A percentile compares a stretch with the other conserved stretches of the same genome.
These are phyloP conservation scores for Teleiodes luculella DNA, from an alignment of 2,888 invertebrate genomes.

Conservation along the genomic window DNA sequence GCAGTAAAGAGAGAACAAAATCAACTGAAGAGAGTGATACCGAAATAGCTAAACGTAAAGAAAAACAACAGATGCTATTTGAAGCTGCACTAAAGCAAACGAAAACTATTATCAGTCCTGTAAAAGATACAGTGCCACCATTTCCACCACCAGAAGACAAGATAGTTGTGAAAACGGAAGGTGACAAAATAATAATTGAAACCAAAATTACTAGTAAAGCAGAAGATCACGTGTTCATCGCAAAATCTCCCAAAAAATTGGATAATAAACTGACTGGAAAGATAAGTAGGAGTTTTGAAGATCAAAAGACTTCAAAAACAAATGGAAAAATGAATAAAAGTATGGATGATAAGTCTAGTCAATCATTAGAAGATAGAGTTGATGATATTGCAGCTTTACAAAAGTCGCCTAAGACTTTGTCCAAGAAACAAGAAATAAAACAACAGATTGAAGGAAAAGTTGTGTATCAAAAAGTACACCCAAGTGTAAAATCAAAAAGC, in stretches of 20 bases:
- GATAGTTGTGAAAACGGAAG: slow-evolving; percentile 84
- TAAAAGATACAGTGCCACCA: slow-evolving; percentile 83
- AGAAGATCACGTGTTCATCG: slow-evolving; percentile 86
- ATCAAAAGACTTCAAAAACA: slow-evolving; percentile 75
- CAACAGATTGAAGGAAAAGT: slow-evolving; percentile 82
- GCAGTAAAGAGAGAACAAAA: slow-evolving; percentile 82
- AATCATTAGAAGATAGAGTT: slow-evolving; percentile 80
- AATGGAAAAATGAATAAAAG: slow-evolving; percentile 80
- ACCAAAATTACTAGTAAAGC: slow-evolving; percentile 86
- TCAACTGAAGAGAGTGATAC: slow-evolving; percentile 86
- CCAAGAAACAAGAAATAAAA: slow-evolving; percentile 80
- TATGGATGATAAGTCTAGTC: slow-evolving; percentile 80
- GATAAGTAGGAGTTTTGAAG: slow-evolving; percentile 81
- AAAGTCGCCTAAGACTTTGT: slow-evolving; percentile 79
- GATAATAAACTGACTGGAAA: slow-evolving; percentile 80
- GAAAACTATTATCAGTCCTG: slow-evolving; percentile 85
- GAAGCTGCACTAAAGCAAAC: slow-evolving; percentile 87
- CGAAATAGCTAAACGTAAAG: slow-evolving; percentile 84
- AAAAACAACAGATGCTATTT: slow-evolving; percentile 86
- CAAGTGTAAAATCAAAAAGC: slow-evolving; percentile 81
- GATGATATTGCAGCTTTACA: slow-evolving; percentile 76
- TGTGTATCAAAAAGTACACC: slow-evolving; percentile 77
- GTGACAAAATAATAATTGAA: slow-evolving; percentile 83
- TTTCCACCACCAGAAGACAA: slow-evolving; percentile 87
- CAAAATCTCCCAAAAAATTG: slow-evolving; percentile 85